Conservation (phyloP, 2,888 invertebrate species). For the Ephialtes manifestator region DNA sequence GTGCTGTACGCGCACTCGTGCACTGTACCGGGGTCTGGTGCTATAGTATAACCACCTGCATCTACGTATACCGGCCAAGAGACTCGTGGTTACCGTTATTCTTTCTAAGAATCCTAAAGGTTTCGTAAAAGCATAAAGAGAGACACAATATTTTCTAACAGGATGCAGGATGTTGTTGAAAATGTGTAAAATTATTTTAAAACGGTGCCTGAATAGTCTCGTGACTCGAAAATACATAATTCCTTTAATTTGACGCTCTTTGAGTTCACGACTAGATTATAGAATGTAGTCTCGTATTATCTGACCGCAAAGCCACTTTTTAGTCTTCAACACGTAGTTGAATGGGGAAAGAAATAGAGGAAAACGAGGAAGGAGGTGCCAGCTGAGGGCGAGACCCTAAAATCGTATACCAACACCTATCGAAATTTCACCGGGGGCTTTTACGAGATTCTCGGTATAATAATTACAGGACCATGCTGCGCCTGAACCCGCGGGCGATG, state of each 20-base stretch:
- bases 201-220: background rate
- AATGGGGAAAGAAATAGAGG: slow-evolving; percentile 40
- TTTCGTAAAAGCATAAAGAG: background rate
- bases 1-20: slow-evolving; percentile 11
- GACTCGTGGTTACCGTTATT: slow-evolving; percentile 1
- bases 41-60: background rate
- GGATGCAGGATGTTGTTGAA: background rate
- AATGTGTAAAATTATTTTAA: background rate
- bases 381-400: slow-evolving; percentile 42
- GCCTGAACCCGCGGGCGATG: slow-evolving; percentile 48
- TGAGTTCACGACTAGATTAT: slow-evolving; percentile 36
- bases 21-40: background rate
- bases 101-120: slow-evolving; percentile 25
- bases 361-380: slow-evolving; percentile 29
- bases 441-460: slow-evolving; percentile 55
- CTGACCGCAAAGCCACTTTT: slow-evolving; percentile 50
- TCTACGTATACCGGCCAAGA: background rate
- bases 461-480: slow-evolving; percentile 63
- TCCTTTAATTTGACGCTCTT: slow-evolving; percentile 29
- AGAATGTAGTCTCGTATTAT: slow-evolving; percentile 44
- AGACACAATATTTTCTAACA: background rate
- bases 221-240: slow-evolving; percentile 20
- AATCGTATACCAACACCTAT: slow-evolving; percentile 50
- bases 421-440: slow-evolving; percentile 47
- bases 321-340: slow-evolving; percentile 46